These are phyloP conservation scores for Alloplasta piceator DNA, from an alignment of 2,888 invertebrate species.

Conservation along the genomic window DNA sequence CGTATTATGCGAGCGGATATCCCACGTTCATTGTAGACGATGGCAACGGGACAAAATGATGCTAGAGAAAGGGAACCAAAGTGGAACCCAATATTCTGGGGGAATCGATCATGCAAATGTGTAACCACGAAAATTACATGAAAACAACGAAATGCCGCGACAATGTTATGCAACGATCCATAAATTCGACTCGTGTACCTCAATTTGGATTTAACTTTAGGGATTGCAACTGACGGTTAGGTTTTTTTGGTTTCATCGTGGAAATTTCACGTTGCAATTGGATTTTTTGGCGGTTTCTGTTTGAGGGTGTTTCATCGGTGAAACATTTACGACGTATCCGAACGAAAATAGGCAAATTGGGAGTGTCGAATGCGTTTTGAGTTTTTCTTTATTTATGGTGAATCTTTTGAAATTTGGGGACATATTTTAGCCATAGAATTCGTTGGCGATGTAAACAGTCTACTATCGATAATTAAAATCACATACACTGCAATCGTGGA, in stretches of 20 bases:
- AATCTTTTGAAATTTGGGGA: constrained; percentile 45
- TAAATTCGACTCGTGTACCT: background rate
- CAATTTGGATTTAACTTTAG: background rate
- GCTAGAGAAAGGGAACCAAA: background rate
- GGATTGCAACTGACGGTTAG: background rate
- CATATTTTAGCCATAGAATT: constrained; percentile 11
- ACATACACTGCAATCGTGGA: constrained; percentile 69
- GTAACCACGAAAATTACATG: too few species aligned
- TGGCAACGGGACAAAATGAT: background rate
- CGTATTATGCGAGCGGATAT: constrained; percentile 6
- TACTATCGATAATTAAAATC: constrained; percentile 73
- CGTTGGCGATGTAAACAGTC: constrained; percentile 34
- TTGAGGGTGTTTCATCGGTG: background rate
- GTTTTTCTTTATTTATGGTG: constrained; percentile 19
- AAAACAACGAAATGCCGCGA: too few species aligned
- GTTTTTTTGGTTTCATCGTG: background rate
- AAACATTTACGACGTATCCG: background rate
- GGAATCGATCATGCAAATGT: background rate
- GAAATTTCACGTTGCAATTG: background rate
- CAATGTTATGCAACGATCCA: too few species aligned
- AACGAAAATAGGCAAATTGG: too few species aligned
- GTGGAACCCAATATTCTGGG: background rate
- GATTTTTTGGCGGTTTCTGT: background rate
- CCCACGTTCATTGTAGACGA: background rate
- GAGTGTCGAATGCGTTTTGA: too few species aligned